Conservation (phyloP, 1,140 invertebrate species). For the Gryllus bimaculatus region DNA sequence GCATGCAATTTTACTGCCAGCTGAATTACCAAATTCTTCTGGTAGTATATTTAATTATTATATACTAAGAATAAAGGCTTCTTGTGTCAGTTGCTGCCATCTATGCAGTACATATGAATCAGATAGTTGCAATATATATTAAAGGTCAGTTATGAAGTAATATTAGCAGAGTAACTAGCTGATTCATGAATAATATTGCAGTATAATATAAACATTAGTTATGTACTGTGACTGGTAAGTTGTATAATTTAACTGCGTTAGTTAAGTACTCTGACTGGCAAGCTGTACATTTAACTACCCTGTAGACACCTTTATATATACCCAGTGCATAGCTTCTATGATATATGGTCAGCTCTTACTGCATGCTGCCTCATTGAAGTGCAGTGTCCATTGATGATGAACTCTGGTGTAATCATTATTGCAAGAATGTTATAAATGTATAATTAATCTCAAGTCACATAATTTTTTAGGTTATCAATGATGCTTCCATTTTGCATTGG, state of each 20-base stretch:
- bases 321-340: not conserved
- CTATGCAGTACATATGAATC: not conserved
- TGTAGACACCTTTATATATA: not conserved
- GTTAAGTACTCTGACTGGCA: not conserved
- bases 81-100: not conserved
- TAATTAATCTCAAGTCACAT: not conserved
- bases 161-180: not conserved
- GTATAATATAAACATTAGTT: not conserved
- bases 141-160: not conserved
- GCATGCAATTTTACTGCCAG: not conserved
- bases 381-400: not conserved
- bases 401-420: too few relatives aligned
- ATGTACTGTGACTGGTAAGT: not conserved
- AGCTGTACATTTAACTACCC: not conserved
- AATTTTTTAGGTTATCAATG: not conserved
- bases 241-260: slow-evolving; percentile 1
- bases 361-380: not conserved
- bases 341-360: not conserved
- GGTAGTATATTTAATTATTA: not conserved
- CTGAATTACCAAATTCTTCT: not conserved
- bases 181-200: not conserved
- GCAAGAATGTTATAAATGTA: not conserved
- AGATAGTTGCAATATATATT: not conserved
- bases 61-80: not conserved
- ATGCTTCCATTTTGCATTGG: not conserved